Conservation (phyloP, 2,113 vertebrate genomes). For the Rhinolophus sinicus region DNA sequence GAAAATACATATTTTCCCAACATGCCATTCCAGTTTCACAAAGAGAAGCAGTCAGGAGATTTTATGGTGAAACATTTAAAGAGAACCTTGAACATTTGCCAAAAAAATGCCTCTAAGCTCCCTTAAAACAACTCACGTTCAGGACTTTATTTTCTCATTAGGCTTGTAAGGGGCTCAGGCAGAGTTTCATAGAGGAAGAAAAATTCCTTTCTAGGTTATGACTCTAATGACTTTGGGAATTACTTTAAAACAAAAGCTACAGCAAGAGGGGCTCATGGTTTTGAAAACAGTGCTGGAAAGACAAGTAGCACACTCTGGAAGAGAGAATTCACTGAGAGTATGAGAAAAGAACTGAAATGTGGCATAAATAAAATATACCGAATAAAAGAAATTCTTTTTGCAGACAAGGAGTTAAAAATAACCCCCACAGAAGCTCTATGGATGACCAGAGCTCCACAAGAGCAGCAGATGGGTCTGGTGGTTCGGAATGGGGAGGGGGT, state of each 20-base stretch:
- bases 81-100: conserved; percentile 66
- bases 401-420: background rate
- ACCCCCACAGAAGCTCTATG: background rate
- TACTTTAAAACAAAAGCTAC: conserved; percentile 41
- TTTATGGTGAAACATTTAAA: conserved; percentile 70
- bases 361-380: background rate
- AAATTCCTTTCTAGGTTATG: conserved; percentile 52
- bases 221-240: background rate
- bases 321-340: background rate
- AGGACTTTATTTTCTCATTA: conserved; percentile 69
- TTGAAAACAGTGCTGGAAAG: background rate
- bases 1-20: conserved; percentile 78
- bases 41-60: conserved; percentile 74
- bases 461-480: background rate
- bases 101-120: conserved; percentile 67
- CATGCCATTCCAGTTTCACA: conserved; percentile 65
- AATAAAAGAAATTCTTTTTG: background rate
- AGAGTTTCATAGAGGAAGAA: conserved; percentile 48
- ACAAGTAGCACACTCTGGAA: background rate
- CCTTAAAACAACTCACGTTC: conserved; percentile 67
- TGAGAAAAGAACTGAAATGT: background rate
- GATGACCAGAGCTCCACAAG: background rate
- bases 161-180: conserved; percentile 27
- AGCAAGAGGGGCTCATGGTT: background rate
- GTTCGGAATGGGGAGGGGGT: background rate